Conservation (phyloP, 2,113 vertebrate genomes). For the Pelmatolapia mariae region DNA sequence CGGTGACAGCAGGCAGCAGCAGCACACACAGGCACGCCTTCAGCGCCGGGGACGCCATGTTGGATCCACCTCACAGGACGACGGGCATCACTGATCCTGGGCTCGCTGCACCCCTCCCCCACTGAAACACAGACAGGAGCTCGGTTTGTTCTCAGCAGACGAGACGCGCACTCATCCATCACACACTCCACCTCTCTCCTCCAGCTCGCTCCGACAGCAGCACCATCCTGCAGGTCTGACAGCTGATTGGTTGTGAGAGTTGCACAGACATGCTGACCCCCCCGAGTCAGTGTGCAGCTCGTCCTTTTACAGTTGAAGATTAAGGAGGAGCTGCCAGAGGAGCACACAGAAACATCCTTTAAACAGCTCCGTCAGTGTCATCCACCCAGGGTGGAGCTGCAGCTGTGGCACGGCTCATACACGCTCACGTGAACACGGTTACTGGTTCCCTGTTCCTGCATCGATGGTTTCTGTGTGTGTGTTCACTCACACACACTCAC, state of each 20-base stretch:
- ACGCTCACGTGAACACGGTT: background rate
- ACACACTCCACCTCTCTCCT: background rate
- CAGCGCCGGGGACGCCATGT: background rate
- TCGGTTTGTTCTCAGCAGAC: background rate
- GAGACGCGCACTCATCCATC: background rate
- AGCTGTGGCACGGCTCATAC: background rate
- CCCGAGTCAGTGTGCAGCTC: background rate
- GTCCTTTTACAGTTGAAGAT: background rate
- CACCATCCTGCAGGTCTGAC: background rate
- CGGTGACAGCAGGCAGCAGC: slow-evolving; percentile 17
- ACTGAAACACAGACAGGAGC: background rate
- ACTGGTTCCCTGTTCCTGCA: background rate
- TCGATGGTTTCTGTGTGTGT: fast-evolving
- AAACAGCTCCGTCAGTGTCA: background rate
- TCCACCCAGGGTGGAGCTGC: background rate
- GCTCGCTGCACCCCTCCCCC: background rate
- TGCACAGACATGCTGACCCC: background rate
- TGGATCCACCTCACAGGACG: background rate
- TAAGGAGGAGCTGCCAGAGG: background rate
- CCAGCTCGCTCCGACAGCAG: background rate
- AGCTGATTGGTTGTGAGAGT: background rate
- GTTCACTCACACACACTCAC: fast-evolving
- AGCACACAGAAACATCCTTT: background rate
- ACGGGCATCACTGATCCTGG: background rate
- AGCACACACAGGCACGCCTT: background rate